Evolutionary conservation across 2,797 vertebrate species (phyloP), one percentile per base, ranked within the genome.

Genomic region (Perdix hodgsoniae): DNA sequence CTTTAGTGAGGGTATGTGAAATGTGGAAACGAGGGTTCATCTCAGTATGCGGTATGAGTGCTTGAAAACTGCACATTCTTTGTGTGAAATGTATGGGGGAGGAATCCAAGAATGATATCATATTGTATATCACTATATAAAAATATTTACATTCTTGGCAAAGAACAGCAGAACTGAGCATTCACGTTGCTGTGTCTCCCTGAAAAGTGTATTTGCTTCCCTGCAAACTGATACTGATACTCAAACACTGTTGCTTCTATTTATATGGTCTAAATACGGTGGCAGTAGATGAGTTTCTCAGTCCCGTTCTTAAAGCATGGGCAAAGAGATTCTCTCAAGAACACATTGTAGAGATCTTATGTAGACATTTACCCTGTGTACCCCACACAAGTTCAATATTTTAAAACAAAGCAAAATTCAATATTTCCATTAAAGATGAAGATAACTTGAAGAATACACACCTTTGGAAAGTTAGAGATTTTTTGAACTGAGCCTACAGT

Each of bases 61-160:
- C 26, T 73, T 80, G 77, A 81, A 95, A 95, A 83, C 26, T 15
- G 3, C 40, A 23, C 59, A 57, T 31, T 78, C 45, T 78, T 69
- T 60, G 47, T 77, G 37, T 27, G 79, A 90, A 95, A 70, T 27
- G 3, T 33, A 65, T n/a, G 29, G 54, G 24, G n/a, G 71, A 87
- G 74, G 85, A 71, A 87, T 52, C 44, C 74, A 87, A 45, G 33
- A 87, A 69, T 79, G 44, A 88, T 49, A 47, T 85, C 87, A 76
- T 88, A 88, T 31, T 85, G 86, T 37, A 44, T 33, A 89, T 72
- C 54, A 45, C 26, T 14, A 65, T 29, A 77, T 23, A 94, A 88
- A 94, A 92, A 90, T 70, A 86, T 72, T 86, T 92, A 85, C 50
- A 45, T 37, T 83, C 74, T 82, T 83, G 65, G 88, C 72, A 81